These are phyloP conservation scores for Falco punctatus DNA, from an alignment of 2,113 vertebrate genomes.

Conservation along the genomic window DNA sequence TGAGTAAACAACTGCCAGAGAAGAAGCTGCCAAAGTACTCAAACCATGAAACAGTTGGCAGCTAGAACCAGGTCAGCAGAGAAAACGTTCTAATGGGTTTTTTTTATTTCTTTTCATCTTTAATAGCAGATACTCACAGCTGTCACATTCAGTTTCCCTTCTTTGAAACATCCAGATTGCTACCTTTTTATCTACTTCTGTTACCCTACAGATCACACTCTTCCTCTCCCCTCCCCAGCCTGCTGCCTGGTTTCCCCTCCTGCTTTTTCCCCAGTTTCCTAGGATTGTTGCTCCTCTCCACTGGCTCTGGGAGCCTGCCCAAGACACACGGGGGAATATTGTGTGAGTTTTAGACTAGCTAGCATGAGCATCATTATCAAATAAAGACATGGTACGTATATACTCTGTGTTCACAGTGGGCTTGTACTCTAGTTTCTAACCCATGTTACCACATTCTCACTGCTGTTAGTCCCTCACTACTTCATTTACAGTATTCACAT, in stretches of 20 bases:
- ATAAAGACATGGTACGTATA: background rate
- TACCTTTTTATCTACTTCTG: background rate
- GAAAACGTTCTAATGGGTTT: background rate
- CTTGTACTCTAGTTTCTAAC: background rate
- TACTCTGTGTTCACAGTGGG: background rate
- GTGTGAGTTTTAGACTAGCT: background rate
- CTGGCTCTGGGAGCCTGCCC: background rate
- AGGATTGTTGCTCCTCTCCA: too few relatives aligned
- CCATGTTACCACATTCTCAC: background rate
- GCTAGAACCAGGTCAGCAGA: background rate
- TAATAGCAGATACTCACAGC: background rate
- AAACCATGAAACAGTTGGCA: background rate
- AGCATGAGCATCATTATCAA: background rate
- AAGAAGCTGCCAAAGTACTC: background rate
- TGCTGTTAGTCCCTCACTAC: background rate
- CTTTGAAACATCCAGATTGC: background rate
- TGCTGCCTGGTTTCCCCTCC: background rate
- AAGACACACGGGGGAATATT: background rate
- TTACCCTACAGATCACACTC: background rate
- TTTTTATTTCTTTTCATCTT: background rate
- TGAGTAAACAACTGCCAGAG: background rate
- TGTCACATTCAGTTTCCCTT: background rate
- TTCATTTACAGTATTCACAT: background rate
- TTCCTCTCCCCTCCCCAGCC: background rate
- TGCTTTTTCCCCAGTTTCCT: background rate